A percentile compares a stretch with the other conserved stretches of the same genome.
These are phyloP conservation scores for Phoxinus dragarum DNA, from an alignment of 2,797 vertebrate genomes.

Conservation along the genomic window DNA sequence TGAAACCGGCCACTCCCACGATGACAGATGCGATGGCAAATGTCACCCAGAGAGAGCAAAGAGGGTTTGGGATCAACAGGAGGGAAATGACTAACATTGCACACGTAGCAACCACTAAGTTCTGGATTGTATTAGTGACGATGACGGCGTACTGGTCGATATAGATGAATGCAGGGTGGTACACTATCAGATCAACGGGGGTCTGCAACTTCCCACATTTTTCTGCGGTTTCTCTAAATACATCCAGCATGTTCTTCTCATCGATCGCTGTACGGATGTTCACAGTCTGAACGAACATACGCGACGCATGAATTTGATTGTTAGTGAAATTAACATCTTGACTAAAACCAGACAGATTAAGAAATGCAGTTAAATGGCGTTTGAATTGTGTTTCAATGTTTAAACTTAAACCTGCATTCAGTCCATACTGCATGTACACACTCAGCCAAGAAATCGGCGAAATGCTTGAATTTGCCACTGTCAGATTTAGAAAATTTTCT, in stretches of 20 bases:
- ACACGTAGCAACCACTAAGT: constrained; percentile 68
- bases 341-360: constrained; percentile 52
- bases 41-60: constrained; percentile 82
- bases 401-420: fast-evolving
- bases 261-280: constrained; percentile 60
- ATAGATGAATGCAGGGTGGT: constrained; percentile 77
- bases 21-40: constrained; percentile 81
- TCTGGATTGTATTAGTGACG: constrained; percentile 76
- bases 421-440: constrained; percentile 53
- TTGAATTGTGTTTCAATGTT: constrained; percentile 55
- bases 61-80: constrained; percentile 76
- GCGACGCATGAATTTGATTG: constrained; percentile 70
- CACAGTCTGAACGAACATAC: constrained; percentile 76
- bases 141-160: constrained; percentile 78
- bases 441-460: constrained; percentile 73
- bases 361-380: constrained; percentile 50
- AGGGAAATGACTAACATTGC: constrained; percentile 78
- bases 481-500: constrained; percentile 60
- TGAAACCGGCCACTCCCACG: constrained; percentile 78
- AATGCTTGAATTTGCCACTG: constrained; percentile 54
- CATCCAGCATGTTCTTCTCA: constrained; percentile 74
- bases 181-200: constrained; percentile 67
- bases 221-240: constrained; percentile 63
- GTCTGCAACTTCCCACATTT: constrained; percentile 56
- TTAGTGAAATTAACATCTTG: constrained; percentile 71